These are phyloP conservation scores for Venusia cambrica DNA, from an alignment of 2,888 invertebrate species.

Conservation along the genomic window DNA sequence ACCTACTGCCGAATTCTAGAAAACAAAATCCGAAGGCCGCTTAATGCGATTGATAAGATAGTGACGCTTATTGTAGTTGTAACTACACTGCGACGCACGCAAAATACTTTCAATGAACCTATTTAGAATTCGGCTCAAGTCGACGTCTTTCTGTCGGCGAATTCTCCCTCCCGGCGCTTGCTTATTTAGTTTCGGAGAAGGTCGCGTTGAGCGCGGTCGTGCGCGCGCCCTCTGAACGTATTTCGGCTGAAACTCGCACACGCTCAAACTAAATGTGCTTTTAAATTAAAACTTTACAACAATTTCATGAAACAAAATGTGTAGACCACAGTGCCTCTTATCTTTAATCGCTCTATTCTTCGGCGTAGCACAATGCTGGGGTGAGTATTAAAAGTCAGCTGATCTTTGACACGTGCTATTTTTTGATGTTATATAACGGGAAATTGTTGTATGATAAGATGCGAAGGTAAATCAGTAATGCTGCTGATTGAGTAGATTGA, in stretches of 20 bases:
- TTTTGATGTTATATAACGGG: conserved; percentile 63
- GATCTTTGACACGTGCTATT: conserved; percentile 66
- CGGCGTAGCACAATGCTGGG: conserved; percentile 60
- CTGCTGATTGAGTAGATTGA: conserved; percentile 22
- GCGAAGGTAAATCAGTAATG: conserved; percentile 19
- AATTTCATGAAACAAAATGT: conserved; percentile 74
- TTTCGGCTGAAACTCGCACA: conserved; percentile 62
- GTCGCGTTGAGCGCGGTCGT: conserved; percentile 58
- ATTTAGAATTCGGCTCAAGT: conserved; percentile 52
- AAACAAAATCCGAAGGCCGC: conserved; percentile 27
- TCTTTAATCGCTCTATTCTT: conserved; percentile 49
- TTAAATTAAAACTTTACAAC: conserved; percentile 43
- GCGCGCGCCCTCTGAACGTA: conserved; percentile 53
- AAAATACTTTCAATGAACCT: conserved; percentile 55
- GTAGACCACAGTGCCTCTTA: conserved; percentile 55
- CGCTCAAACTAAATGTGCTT: conserved; percentile 58
- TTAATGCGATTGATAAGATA: conserved; percentile 44
- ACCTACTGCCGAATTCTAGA: too few species aligned
- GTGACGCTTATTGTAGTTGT: conserved; percentile 19
- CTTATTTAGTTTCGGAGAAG: conserved; percentile 62
- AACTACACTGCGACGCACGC: conserved; percentile 42
- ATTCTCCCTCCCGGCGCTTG: conserved; percentile 22
- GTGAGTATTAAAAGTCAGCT: conserved; percentile 72
- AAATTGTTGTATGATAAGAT: conserved; percentile 17
- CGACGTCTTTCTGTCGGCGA: conserved; percentile 40